Conservation (phyloP, 2,113 vertebrate species). For the Ploceus nigricollis region DNA sequence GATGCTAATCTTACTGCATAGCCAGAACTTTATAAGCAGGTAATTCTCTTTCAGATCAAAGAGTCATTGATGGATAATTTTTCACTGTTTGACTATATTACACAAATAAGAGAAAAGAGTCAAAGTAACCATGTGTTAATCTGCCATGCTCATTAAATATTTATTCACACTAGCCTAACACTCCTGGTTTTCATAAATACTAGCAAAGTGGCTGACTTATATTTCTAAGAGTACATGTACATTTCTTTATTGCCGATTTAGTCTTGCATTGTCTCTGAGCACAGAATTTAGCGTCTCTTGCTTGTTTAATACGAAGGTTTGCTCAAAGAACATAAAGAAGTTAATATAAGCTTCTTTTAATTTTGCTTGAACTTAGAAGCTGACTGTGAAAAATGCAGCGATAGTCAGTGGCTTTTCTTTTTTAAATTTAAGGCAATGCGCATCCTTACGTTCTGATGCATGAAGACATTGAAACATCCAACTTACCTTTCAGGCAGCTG, state of each 20-base stretch:
- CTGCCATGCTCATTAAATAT: conserved; percentile 65
- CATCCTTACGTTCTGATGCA: conserved; percentile 46
- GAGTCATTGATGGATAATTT: conserved; percentile 36
- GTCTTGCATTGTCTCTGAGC: background rate
- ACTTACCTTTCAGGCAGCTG: conserved; percentile 66
- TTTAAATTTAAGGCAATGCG: conserved; percentile 64
- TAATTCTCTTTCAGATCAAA: conserved; percentile 18
- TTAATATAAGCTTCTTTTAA: background rate
- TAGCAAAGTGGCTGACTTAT: conserved; percentile 35
- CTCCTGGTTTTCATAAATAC: conserved; percentile 56
- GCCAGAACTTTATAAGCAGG: background rate
- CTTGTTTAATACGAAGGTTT: background rate
- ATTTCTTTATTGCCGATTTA: background rate
- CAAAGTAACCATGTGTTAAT: conserved; percentile 62
- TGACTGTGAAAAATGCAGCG: background rate
- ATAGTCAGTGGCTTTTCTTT: conserved; percentile 35
- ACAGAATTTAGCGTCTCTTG: background rate
- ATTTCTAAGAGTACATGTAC: background rate
- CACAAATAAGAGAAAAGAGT: conserved; percentile 51
- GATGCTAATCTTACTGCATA: background rate
- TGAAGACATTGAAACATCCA: conserved; percentile 69
- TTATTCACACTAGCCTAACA: conserved; percentile 64
- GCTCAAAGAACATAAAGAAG: background rate
- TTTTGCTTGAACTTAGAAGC: background rate
- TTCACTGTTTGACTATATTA: conserved; percentile 30